Evolutionary conservation across 2,113 vertebrate species (phyloP), one percentile per base, ranked within the genome.

Genomic region (Osmerus eperlanus): DNA sequence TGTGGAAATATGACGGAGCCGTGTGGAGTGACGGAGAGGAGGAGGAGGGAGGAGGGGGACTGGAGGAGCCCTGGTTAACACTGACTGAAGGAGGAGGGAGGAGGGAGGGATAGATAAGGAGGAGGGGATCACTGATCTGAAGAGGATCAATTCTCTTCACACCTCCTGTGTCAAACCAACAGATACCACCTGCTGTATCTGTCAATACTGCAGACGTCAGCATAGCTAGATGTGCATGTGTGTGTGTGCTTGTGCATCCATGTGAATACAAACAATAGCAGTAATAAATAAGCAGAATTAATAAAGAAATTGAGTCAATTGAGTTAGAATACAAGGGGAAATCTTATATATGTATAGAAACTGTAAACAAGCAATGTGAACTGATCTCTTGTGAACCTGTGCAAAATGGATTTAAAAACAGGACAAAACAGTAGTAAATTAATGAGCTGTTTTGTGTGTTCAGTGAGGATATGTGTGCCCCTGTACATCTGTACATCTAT

Each of bases 141-240:
- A 2, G 72, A 67, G 58, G 71, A 71, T 83, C 71, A 62, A 56
- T 86, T 63, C 58, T 47, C 47, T 41, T 14, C 78, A 84, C 70
- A 77, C 61, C 25, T 25, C 69, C 0, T 58, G 79, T 81, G 69
- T 75, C 83, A 18, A 64, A 67, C 77, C 71, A 41, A 41, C 36
- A 41, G 36, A 41, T 41, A 7, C 36, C 36, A 4, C 36, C 36
- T 41, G 36, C 36, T 41, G 5, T 74, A 56, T 28, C 25, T 13
- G 53, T 9, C 28, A 2, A 65, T 25, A 74, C 36, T 61, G 75
- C 70, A 69, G 13, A 80, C 28, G 11, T 73, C 70, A 78, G 71
- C 70, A 68, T 67, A 71, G 3, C 58, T 60, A 19, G 5, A 19
- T 60, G 58, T 60, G 59, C 18, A 8, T 28, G 59, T 61, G 59